A percentile compares a stretch with the other conserved stretches of the same genome.
Conservation (phyloP, 2,797 vertebrate genomes). For the Apodemus agrarius region DNA sequence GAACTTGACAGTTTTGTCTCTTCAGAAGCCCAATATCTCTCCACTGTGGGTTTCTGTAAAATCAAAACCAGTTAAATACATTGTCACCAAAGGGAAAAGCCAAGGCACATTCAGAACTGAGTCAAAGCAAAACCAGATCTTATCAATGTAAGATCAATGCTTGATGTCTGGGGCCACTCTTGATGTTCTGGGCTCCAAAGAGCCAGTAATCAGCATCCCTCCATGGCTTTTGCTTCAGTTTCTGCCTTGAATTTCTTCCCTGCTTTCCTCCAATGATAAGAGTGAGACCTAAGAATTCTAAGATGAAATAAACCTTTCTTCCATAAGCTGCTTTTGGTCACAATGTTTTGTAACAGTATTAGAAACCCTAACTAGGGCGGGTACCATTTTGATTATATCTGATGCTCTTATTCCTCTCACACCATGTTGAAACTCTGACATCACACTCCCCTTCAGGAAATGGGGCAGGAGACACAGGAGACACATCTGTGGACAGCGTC, state of each 20-base stretch:
- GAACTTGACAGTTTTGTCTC: background rate
- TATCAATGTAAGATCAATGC: background rate
- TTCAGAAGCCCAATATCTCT: background rate
- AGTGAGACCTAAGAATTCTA: background rate
- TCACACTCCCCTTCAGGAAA: background rate
- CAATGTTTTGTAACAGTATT: background rate
- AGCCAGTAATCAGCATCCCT: background rate
- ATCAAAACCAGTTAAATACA: background rate
- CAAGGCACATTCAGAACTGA: background rate
- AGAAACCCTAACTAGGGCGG: background rate
- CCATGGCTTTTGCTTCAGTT: background rate
- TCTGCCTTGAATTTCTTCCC: background rate
- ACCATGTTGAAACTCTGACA: background rate
- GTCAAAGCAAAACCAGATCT: background rate
- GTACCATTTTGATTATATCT: background rate
- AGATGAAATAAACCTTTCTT: background rate
- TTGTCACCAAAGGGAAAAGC: background rate
- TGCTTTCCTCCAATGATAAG: background rate
- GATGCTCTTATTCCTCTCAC: background rate
- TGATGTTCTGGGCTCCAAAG: background rate
- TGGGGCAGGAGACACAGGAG: background rate
- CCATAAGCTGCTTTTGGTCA: background rate
- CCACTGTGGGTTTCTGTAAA: background rate
- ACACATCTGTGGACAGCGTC: background rate
- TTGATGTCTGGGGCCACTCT: background rate